Conservation (phyloP, 2,888 invertebrate species). For the Cryptocephalus primarius region DNA sequence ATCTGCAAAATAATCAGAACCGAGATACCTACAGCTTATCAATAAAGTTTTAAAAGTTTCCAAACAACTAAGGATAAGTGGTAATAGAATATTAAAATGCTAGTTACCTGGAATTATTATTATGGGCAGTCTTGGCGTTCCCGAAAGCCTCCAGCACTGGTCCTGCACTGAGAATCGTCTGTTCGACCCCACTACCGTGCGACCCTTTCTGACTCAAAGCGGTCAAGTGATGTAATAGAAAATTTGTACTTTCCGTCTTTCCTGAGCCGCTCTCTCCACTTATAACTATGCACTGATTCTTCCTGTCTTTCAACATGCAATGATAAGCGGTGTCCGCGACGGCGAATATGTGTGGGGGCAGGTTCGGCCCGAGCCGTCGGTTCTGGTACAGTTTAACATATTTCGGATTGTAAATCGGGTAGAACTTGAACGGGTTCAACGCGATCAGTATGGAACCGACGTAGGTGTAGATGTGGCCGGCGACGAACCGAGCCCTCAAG, state of each 20-base stretch:
- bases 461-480: conserved; percentile 92
- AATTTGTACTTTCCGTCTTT: conserved; percentile 94
- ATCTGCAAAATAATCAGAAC: too few relatives aligned
- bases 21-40: too few relatives aligned
- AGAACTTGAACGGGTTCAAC: conserved; percentile 88
- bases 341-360: conserved; percentile 95
- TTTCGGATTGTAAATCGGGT: conserved; percentile 96
- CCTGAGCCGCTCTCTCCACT: conserved; percentile 94
- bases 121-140: conserved; percentile 96
- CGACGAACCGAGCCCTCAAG: conserved; percentile 75
- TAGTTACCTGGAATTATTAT: conserved; percentile 67
- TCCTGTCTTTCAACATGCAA: conserved; percentile 83
- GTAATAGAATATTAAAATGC: background rate
- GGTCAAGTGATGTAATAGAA: conserved; percentile 87
- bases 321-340: conserved; percentile 91
- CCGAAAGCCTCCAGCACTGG: conserved; percentile 96
- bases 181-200: conserved; percentile 92
- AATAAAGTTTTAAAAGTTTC: too few relatives aligned
- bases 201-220: conserved; percentile 91
- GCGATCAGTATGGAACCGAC: conserved; percentile 93
- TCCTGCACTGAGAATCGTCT: conserved; percentile 90
- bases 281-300: conserved; percentile 91
- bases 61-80: too few relatives aligned
- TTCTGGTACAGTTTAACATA: conserved; percentile 94
- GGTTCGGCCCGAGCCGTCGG: conserved; percentile 76